Evolutionary conservation across 2,113 vertebrate genomes (phyloP), one percentile per base, ranked within the genome.

Genomic region (Alligator sinensis): DNA sequence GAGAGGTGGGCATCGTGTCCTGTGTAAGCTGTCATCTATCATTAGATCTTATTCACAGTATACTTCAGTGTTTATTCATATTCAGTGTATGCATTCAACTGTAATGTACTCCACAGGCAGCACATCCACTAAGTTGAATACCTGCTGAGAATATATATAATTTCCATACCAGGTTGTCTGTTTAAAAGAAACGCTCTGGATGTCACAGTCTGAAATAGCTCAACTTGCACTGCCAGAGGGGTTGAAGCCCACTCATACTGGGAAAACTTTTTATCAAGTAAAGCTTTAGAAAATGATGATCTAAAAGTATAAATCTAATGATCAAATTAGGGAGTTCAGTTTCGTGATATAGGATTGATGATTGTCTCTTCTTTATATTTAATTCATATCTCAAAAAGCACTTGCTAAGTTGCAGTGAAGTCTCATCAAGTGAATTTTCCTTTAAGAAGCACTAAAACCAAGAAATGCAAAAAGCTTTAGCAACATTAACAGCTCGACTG

Each of bases 371-470:
- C 64, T 68, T 30, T 68, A 30, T 68, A 68, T 68, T 30, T 10
- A 9, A 68, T 68, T 68, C 64, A 30, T n/a, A 30, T 1, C 6
- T 9, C 28, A n/a, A n/a, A 17, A 14, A 68, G 2, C 64, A 68
- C 64, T 47, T 1, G 3, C 68, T 47, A 87, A 77, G 80, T 63
- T 81, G 80, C 93, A 93, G 47, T 76, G 80, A 62, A 62, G 87
- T 87, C 82, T 85, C 61, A 94, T 34, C 80, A 64, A 93, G 82
- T 10, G 55, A 90, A 86, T 89, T 93, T 83, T 75, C 77, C 7
- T 1, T 80, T 70, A 93, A 47, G 91, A 94, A 70, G 58, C 58
- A 77, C 82, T 91, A 78, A 70, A 92, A 80, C 80, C 57, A 75
- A 91, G 34, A 34, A 34, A 34, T 34, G 34, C 34, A 34, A 34